Conservation (phyloP, 2,113 vertebrate genomes). For the Colossoma macropomum region DNA sequence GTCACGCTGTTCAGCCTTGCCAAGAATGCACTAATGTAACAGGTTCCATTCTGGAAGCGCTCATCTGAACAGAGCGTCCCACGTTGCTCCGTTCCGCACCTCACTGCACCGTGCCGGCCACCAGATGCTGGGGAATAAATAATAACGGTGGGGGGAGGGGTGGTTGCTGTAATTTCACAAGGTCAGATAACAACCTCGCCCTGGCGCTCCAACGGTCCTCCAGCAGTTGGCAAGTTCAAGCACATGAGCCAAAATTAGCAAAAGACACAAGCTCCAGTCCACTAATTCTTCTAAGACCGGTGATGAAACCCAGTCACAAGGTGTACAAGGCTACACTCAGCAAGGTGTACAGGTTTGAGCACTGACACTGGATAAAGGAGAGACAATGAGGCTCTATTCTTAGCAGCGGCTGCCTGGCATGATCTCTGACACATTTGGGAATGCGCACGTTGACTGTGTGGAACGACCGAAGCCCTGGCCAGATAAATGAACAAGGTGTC, state of each 20-base stretch:
- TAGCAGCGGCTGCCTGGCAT: constrained; percentile 50
- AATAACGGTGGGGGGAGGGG: constrained; percentile 8
- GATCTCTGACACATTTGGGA: constrained; percentile 37
- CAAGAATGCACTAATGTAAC: constrained; percentile 51
- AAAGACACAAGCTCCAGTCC: constrained; percentile 37
- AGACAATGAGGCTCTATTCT: constrained; percentile 65
- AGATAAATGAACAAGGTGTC: constrained; percentile 74
- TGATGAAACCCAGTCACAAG: constrained; percentile 65
- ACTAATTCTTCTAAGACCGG: constrained; percentile 60
- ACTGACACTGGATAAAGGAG: constrained; percentile 44
- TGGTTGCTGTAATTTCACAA: constrained; percentile 45
- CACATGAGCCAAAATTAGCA: constrained; percentile 66
- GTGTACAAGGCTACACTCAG: constrained; percentile 50
- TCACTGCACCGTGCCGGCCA: constrained; percentile 7
- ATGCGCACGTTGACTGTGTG: constrained; percentile 37
- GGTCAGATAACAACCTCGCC: constrained; percentile 51
- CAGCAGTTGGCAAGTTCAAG: constrained; percentile 55
- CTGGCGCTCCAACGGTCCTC: constrained; percentile 29
- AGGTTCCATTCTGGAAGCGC: constrained; percentile 48
- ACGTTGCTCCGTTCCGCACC: neutral
- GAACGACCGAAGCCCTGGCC: constrained; percentile 55
- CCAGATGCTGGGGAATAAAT: constrained; percentile 54
- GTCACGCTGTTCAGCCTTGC: constrained; percentile 44
- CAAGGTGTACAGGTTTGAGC: constrained; percentile 15
- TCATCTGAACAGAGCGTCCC: constrained; percentile 22